Conservation (phyloP, 1,140 invertebrate genomes). For the Trialeurodes vaporariorum region DNA sequence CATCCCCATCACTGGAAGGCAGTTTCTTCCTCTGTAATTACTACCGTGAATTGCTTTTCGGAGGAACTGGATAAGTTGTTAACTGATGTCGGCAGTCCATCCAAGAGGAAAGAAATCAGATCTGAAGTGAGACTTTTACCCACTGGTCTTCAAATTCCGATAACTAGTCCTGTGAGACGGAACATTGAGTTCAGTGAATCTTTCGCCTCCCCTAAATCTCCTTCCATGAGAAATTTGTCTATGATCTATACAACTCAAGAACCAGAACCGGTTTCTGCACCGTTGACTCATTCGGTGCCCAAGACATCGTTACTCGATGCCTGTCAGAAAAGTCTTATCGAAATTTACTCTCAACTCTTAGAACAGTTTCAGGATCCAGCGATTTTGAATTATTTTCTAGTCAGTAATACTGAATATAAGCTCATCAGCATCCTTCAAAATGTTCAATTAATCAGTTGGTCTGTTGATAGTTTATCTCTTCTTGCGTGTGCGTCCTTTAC, state of each 20-base stretch:
- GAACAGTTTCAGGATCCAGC: background rate
- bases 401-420: conserved; percentile 2
- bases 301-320: background rate
- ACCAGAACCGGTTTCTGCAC: background rate
- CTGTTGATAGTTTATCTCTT: conserved; percentile 52
- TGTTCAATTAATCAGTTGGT: conserved; percentile 55
- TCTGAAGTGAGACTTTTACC: background rate
- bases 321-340: background rate
- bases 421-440: conserved; percentile 38
- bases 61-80: conserved; percentile 4
- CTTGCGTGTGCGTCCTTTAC: conserved; percentile 50
- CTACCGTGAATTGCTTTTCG: background rate
- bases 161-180: background rate
- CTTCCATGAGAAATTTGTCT: conserved; percentile 7
- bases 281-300: background rate
- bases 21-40: conserved; percentile 33
- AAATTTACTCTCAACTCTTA: background rate
- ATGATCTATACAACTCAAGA: background rate
- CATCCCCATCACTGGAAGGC: conserved; percentile 69
- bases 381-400: conserved; percentile 4
- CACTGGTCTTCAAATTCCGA: background rate
- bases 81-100: background rate
- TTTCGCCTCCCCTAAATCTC: background rate
- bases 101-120: background rate
- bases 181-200: background rate